Base-by-base conservation (phyloP, 2,888 invertebrate genomes). In the Acholoe squamosa region DNA sequence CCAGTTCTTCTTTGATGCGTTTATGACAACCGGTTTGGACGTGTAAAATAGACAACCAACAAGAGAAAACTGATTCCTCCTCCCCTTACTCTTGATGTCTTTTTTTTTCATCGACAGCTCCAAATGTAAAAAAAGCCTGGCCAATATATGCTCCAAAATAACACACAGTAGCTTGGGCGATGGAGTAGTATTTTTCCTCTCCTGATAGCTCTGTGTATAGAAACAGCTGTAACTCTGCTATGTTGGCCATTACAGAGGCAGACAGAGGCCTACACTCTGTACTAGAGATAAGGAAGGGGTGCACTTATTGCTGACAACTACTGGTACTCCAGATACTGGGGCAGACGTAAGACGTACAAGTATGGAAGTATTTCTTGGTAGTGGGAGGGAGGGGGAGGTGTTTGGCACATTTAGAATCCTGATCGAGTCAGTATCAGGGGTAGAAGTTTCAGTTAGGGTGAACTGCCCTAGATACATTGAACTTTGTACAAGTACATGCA, bases 11-110 rank as follows among this genome's bases (percentile, higher is more conserved):
- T 71, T 7, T 14, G 7, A 3, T 71, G 16, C 25, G 31, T 71
- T 71, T 28, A 71, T 71, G 25, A 71, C 71, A 71, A 71, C 71
- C 71, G 71, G 71, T 71, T 71, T 71, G 16, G 71, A n/a, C 28
- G 71, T 71, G 71, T 14, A 25, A 71, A 71, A 7, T 61, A 61
- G 61, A 61, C 61, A n/a, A 19, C 61, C n/a, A 61, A 61, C 61
- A 61, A 61, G 19, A 61, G n/a, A 19, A 7, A 61, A 7, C 61
- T 19, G 61, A n/a, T n/a, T n/a, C n/a, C n/a, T n/a, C n/a, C n/a
- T n/a, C n/a, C n/a, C n/a, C n/a, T n/a, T n/a, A n/a, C n/a, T n/a
- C n/a, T n/a, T n/a, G n/a, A n/a, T n/a, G n/a, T n/a, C n/a, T n/a
- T n/a, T 61, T 61, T 61, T 61, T 61, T n/a, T 7, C n/a, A 61